Evolutionary conservation across 2,797 vertebrate species (phyloP).

Genomic region (Nasua narica): DNA sequence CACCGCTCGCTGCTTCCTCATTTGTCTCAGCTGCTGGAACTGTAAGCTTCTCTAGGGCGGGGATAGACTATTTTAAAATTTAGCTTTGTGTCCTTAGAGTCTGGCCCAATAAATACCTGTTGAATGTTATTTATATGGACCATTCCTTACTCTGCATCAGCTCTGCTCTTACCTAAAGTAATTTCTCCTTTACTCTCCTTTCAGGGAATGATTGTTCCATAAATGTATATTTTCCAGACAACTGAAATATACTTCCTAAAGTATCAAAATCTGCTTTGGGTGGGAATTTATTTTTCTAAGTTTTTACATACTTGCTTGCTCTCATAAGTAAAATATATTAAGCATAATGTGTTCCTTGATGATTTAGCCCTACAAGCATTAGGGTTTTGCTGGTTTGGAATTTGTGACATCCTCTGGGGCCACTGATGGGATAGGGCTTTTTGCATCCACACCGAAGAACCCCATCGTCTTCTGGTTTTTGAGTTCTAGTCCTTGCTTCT

Average conservation of each 20-base stretch:
- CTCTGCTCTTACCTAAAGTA: neutral
- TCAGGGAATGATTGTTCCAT: neutral
- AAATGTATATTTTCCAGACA: constrained; percentile 42
- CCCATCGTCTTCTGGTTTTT: neutral
- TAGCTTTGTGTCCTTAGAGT: neutral
- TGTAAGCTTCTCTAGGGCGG: neutral
- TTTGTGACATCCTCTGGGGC: neutral
- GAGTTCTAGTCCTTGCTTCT: neutral
- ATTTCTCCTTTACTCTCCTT: neutral
- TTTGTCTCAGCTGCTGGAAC: neutral
- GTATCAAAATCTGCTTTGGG: constrained; percentile 1
- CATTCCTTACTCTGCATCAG: neutral
- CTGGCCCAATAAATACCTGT: neutral
- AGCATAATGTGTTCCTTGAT: neutral
- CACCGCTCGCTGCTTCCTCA: neutral
- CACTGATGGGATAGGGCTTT: neutral
- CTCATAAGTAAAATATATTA: constrained; percentile 25
- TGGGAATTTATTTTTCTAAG: constrained; percentile 8
- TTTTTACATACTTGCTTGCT: constrained; percentile 4
- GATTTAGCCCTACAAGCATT: neutral
- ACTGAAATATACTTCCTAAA: constrained; percentile 45
- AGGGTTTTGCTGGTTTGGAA: neutral
- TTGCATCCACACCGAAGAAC: neutral
- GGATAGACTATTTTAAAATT: neutral
- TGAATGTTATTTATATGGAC: neutral